Evolutionary conservation across 2,797 vertebrate species (phyloP).

Genomic region (Pyrocephalus nanus): DNA sequence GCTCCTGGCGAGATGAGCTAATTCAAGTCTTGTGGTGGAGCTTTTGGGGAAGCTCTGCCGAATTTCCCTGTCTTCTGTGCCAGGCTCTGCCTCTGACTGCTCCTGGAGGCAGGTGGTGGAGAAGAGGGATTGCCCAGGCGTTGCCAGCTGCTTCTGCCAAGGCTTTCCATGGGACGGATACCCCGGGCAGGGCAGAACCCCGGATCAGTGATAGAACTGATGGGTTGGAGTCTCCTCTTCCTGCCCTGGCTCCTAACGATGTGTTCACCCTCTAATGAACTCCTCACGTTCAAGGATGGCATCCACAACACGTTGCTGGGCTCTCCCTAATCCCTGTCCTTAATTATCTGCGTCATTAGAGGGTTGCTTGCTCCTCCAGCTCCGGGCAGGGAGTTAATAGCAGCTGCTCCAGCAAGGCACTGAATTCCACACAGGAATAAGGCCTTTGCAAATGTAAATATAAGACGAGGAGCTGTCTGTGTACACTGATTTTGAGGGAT

Average conservation of each 20-base stretch:
- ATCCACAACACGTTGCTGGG: rapidly evolving
- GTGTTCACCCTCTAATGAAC: rapidly evolving
- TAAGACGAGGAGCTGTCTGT: background rate
- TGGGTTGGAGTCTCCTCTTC: background rate
- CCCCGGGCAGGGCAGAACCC: background rate
- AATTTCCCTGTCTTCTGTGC: background rate
- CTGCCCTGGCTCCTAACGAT: background rate
- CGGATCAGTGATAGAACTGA: background rate
- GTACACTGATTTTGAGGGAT: background rate
- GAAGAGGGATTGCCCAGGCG: background rate
- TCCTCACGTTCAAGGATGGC: background rate
- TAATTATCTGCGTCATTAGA: background rate
- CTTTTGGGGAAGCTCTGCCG: background rate
- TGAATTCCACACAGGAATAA: background rate
- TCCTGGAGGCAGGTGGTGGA: background rate
- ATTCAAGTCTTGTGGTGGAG: background rate
- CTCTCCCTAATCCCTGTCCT: background rate
- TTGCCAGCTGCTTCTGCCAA: background rate
- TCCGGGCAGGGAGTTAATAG: background rate
- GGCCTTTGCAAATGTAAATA: background rate
- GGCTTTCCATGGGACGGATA: background rate
- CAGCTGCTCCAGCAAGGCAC: background rate
- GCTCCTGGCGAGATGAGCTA: background rate
- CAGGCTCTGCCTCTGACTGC: rapidly evolving
- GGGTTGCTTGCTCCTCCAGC: background rate